Percentiles rank a stretch among this genome's conserved stretches.
These are phyloP conservation scores for Vombatus ursinus DNA, from an alignment of 2,113 vertebrate species.

Conservation along the genomic window DNA sequence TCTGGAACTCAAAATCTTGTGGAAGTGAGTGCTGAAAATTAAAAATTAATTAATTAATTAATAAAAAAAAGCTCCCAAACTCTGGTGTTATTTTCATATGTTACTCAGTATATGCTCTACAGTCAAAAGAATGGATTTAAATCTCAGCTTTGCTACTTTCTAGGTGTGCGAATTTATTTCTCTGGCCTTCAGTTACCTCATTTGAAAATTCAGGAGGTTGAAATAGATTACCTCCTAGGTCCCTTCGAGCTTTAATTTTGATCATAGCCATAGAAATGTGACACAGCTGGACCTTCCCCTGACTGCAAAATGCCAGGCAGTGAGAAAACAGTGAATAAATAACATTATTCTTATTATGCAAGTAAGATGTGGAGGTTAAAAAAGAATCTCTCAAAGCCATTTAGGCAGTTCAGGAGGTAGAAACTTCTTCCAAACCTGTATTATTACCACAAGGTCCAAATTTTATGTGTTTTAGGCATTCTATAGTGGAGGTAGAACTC, in stretches of 20 bases:
- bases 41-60: too few relatives aligned
- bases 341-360: not conserved
- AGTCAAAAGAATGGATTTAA: too few relatives aligned
- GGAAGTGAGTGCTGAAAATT: too few relatives aligned
- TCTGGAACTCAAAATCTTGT: too few relatives aligned
- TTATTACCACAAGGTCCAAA: not conserved
- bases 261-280: not conserved
- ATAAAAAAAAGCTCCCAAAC: too few relatives aligned
- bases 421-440: not conserved
- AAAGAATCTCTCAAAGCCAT: not conserved
- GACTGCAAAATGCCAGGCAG: not conserved
- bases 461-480: not conserved
- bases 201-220: too few relatives aligned
- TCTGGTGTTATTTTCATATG: too few relatives aligned
- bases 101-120: too few relatives aligned
- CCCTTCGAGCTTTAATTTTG: not conserved
- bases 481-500: fast-evolving
- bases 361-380: not conserved
- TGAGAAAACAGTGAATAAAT: not conserved
- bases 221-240: too few relatives aligned
- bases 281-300: not conserved
- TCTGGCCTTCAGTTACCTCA: too few relatives aligned
- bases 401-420: not conserved
- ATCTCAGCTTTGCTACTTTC: too few relatives aligned
- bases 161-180: too few relatives aligned